A percentile compares a stretch with the other conserved stretches of the same genome.
Conservation (phyloP, 2,888 invertebrate genomes). For the Malthinus flaveolus region DNA sequence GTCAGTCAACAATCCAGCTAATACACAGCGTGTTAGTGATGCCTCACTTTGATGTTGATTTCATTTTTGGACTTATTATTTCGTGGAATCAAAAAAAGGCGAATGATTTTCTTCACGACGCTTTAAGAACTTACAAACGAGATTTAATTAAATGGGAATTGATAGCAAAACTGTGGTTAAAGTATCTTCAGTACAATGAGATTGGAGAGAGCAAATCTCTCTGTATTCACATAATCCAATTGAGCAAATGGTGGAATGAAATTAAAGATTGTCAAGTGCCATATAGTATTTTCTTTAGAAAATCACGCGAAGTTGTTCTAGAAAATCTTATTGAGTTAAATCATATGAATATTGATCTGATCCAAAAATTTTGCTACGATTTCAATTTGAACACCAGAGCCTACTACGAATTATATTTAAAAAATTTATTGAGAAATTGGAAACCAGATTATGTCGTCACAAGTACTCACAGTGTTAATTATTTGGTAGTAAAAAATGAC, state of each 20-base stretch:
- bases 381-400: slow-evolving; percentile 51
- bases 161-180: slow-evolving; percentile 39
- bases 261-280: slow-evolving; percentile 32
- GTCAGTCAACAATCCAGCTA: slow-evolving; percentile 41
- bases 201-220: slow-evolving; percentile 20
- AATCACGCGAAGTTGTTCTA: slow-evolving; percentile 23
- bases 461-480: slow-evolving; percentile 39
- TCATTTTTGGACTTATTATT: slow-evolving; percentile 49
- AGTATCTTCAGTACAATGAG: slow-evolving; percentile 32
- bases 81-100: slow-evolving; percentile 35
- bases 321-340: slow-evolving; percentile 34
- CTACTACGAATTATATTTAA: slow-evolving; percentile 51
- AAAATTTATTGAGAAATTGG: slow-evolving; percentile 53
- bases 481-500: slow-evolving; percentile 36
- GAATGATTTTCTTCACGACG: slow-evolving; percentile 31
- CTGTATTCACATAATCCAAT: slow-evolving; percentile 32
- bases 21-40: slow-evolving; percentile 49
- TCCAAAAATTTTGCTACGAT: slow-evolving; percentile 54
- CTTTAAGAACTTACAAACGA: slow-evolving; percentile 38
- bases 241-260: slow-evolving; percentile 45
- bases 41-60: slow-evolving; percentile 47
- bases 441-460: slow-evolving; percentile 49
- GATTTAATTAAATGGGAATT: slow-evolving; percentile 39
- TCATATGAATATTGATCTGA: slow-evolving; percentile 39
- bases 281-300: slow-evolving; percentile 42